Evolutionary conservation across 2,113 vertebrate species (phyloP).

Genomic region (Otocyon megalotis): DNA sequence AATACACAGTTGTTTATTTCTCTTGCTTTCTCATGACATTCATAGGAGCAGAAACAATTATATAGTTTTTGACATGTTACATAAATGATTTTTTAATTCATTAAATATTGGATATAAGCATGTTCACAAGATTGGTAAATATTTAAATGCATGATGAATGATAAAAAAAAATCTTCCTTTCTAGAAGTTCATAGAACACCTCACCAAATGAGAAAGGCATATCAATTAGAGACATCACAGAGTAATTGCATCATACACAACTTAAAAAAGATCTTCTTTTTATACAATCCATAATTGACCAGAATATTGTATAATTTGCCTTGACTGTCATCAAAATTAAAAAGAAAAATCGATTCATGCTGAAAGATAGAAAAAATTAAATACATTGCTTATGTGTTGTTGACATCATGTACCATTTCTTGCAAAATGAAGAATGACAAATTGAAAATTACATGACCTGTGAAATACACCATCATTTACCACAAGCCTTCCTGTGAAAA

Average conservation of each 20-base stretch:
- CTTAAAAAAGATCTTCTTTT: neutral
- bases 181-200: neutral
- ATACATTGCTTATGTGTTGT: conserved; percentile 38
- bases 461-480: conserved; percentile 66
- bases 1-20: neutral
- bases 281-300: neutral
- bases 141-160: neutral
- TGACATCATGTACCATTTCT: conserved; percentile 64
- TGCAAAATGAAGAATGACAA: conserved; percentile 70
- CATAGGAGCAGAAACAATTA: neutral
- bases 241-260: neutral
- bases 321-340: conserved; percentile 16
- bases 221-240: neutral
- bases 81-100: neutral
- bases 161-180: neutral
- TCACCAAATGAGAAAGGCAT: neutral
- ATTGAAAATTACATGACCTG: conserved; percentile 62
- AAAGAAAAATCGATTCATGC: neutral
- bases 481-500: conserved; percentile 33
- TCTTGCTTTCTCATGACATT: neutral
- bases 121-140: neutral
- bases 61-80: neutral
- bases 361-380: conserved; percentile 39
- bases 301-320: neutral
- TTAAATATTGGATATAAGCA: neutral